Base-by-base conservation (phyloP, 1,140 invertebrate genomes). In the Drosophila quadrilineata region DNA sequence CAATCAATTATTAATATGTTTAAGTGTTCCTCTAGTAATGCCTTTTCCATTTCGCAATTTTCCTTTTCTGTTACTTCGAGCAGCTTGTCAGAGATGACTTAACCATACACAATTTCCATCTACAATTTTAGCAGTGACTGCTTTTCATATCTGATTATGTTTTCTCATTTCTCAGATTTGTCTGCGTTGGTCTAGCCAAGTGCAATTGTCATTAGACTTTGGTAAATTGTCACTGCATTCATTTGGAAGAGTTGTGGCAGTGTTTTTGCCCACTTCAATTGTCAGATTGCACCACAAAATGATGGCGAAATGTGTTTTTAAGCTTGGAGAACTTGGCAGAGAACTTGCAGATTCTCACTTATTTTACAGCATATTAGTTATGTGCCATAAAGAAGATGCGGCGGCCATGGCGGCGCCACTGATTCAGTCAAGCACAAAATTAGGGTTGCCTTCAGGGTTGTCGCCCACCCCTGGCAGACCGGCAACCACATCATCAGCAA, bases 221-320 rank as follows among this genome's bases (percentile, higher is more conserved):
- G 24, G 12, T 21, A 22, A 40, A 69, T 40, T 54, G 46, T 62
- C 41, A 19, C 46, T 52, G 17, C 46, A 45, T 45, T 66, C 17
- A 71, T 67, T 45, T 45, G n/a, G n/a, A n/a, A n/a, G n/a, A n/a
- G 22, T 26, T 26, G 41, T 28, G 22, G 28, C 26, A 9, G n/a
- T 9, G 4, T 8, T 9, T 28, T 33, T 41, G 3, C 6, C 45
- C 17, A 8, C 29, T 24, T 19, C 22, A 9, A 40, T 26, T 28
- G 41, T 12, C 19, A 10, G 46, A 52, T 21, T 41, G 41, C 49
- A 62, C 49, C 64, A 56, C 56, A 71, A 59, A 59, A 49, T 52
- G 69, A 70, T 76, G 59, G 72, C 77, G n/a, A 82, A 85, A 82
- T 82, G 77, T 85, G 77, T 85, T 82, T 82, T 82, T 82, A 82